These are phyloP conservation scores for Tillus elongatus DNA, from an alignment of 2,888 invertebrate genomes.

Conservation along the genomic window DNA sequence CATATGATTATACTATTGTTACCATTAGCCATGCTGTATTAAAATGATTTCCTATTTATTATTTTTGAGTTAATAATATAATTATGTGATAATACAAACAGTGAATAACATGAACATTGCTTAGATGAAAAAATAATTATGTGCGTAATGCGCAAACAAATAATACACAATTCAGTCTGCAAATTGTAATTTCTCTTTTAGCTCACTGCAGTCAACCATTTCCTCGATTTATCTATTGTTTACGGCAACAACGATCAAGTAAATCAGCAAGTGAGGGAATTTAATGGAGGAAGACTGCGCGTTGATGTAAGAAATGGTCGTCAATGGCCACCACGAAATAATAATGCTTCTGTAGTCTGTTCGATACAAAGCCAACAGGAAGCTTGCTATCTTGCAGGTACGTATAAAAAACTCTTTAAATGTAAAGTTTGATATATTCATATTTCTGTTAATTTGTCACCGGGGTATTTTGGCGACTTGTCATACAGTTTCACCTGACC, in stretches of 20 bases:
- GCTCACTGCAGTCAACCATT: constrained; percentile 61
- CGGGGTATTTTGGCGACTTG: neutral
- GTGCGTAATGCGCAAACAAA: too few species aligned
- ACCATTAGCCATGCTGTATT: too few species aligned
- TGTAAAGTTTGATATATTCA: neutral
- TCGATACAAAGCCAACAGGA: constrained; percentile 50
- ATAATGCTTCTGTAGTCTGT: constrained; percentile 62
- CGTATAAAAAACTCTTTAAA: too few species aligned
- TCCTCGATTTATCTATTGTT: constrained; percentile 68
- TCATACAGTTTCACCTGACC: neutral
- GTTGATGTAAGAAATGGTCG: constrained; percentile 53
- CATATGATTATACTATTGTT: too few species aligned
- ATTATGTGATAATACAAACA: too few species aligned
- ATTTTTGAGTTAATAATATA: too few species aligned
- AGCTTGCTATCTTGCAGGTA: constrained; percentile 69
- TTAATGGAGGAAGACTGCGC: constrained; percentile 59
- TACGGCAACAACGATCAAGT: constrained; percentile 67
- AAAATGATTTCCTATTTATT: too few species aligned
- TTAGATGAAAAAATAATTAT: too few species aligned
- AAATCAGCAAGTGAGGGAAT: constrained; percentile 56
- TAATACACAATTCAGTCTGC: too few species aligned
- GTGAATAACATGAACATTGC: too few species aligned
- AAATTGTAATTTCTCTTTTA: constrained; percentile 37
- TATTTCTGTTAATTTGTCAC: constrained; percentile 3
- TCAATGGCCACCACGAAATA: constrained; percentile 62